Percentiles rank a stretch among this genome's conserved stretches.
Conservation (phyloP, 2,113 vertebrate species). For the Odontophorus gujanensis region DNA sequence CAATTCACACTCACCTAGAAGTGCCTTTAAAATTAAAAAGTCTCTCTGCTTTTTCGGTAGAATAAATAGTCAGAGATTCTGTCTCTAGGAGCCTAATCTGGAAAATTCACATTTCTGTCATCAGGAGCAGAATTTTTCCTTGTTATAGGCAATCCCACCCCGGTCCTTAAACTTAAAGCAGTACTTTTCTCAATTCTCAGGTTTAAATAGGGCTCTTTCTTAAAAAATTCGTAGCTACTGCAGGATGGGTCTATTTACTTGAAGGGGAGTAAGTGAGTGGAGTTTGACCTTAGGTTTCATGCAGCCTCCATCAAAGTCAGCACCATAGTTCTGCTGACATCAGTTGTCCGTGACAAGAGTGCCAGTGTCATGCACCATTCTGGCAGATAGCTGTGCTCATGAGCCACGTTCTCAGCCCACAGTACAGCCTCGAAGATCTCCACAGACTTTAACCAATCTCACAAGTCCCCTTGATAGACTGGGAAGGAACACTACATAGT, state of each 20-base stretch:
- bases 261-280: not conserved
- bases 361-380: not conserved
- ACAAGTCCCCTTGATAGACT: not conserved
- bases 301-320: not conserved
- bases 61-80: not conserved
- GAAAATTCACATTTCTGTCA: not conserved
- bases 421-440: not conserved
- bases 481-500: not conserved
- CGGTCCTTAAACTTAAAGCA: not conserved
- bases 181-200: not conserved
- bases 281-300: not conserved
- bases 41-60: not conserved
- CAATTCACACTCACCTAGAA: not conserved
- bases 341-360: accelerated
- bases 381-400: not conserved
- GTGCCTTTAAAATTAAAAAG: not conserved
- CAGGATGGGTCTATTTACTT: not conserved
- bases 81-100: not conserved
- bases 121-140: not conserved
- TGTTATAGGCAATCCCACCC: not conserved
- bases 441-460: not conserved
- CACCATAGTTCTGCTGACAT: not conserved
- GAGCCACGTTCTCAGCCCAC: not conserved
- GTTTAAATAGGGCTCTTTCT: not conserved
- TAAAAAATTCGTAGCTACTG: not conserved